Conservation (phyloP, 1,140 invertebrate species). For the Zaprionus africanus region DNA sequence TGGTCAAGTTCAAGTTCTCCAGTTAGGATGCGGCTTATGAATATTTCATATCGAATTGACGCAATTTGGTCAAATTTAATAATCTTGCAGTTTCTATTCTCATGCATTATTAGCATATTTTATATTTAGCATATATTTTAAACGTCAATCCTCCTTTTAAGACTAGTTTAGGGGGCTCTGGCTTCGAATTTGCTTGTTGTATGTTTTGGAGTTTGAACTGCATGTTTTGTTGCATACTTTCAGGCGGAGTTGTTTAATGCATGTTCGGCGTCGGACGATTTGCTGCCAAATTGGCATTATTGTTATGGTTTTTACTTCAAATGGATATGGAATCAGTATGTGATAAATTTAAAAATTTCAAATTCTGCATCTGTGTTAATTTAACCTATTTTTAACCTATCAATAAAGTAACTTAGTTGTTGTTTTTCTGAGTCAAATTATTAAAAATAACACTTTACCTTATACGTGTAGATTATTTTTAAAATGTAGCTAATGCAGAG, state of each 20-base stretch:
- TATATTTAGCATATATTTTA: background rate
- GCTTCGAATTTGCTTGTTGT: background rate
- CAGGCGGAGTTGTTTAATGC: background rate
- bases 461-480: no score
- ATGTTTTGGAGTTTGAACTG: background rate
- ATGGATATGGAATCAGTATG: no score
- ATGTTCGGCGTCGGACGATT: background rate
- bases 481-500: no score
- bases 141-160: background rate
- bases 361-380: no score
- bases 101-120: background rate
- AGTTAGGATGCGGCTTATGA: background rate
- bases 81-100: background rate
- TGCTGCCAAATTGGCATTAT: no score
- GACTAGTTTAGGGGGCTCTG: background rate
- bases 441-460: no score
- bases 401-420: no score
- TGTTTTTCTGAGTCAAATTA: no score
- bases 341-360: no score
- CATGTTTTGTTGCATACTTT: background rate
- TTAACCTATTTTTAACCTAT: no score
- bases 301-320: no score
- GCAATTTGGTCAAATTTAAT: background rate
- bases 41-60: conserved; percentile 7
- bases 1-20: conserved; percentile 5